phyloP scores from a whole-genome alignment of 2,888 invertebrate genomes.

The Rhynchonema sp. region DNA sequence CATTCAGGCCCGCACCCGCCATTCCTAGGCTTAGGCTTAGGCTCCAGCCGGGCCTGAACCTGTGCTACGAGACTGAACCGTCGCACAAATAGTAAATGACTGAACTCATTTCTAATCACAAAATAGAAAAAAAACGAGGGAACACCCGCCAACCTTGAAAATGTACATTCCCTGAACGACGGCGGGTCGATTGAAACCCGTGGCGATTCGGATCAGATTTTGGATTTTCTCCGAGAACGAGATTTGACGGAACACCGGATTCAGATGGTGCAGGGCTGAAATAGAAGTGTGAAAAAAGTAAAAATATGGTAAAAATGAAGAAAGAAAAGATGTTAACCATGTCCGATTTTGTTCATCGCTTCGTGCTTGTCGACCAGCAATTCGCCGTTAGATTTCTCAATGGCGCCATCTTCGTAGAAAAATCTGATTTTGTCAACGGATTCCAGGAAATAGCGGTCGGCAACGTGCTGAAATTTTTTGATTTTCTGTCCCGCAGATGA shows the following conservation, averaged over 20 bases:
- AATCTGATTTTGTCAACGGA: conserved; percentile 75
- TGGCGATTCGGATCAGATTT: conserved; percentile 44
- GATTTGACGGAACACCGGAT: conserved; percentile 56
- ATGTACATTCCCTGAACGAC: conserved; percentile 93
- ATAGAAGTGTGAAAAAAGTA: no score
- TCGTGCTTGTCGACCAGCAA: conserved; percentile 29
- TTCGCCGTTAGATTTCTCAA: conserved; percentile 44
- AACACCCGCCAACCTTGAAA: conserved; percentile 65
- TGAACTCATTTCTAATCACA: no score
- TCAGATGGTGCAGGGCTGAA: conserved; percentile 48
- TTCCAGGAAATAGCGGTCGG: conserved; percentile 63
- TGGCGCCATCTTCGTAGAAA: conserved; percentile 67
- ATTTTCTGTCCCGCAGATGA: no score
- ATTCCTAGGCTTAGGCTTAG: no score
- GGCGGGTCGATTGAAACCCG: conserved; percentile 57
- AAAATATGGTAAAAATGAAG: no score
- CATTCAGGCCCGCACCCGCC: no score
- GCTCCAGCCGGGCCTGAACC: no score
- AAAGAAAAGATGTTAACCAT: no score
- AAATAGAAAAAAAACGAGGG: no score
- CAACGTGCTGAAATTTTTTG: conserved; percentile 17
- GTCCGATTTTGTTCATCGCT: conserved; percentile 52
- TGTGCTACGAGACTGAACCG: no score
- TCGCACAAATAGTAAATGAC: no score
- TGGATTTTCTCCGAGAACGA: conserved; percentile 61